These are phyloP conservation scores for Sisyra terminalis DNA, from an alignment of 2,888 invertebrate genomes.

Conservation along the genomic window DNA sequence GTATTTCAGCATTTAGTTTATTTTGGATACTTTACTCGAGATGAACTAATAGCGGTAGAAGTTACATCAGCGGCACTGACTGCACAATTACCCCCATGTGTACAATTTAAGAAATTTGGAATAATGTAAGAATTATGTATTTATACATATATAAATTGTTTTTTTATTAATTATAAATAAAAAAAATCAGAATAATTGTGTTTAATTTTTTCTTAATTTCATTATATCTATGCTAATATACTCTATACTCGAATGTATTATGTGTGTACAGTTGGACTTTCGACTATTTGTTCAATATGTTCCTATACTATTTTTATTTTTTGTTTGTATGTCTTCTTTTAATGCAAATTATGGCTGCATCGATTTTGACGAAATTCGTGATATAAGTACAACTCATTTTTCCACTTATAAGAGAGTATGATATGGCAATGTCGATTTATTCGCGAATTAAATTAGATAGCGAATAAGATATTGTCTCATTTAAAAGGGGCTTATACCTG, in stretches of 20 bases:
- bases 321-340: no score
- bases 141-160: not conserved
- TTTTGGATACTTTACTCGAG: slow-evolving; percentile 45
- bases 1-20: slow-evolving; percentile 54
- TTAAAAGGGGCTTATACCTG: no score
- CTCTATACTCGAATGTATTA: not conserved
- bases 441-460: no score
- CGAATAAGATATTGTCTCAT: no score
- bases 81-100: slow-evolving; percentile 52
- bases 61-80: slow-evolving; percentile 51
- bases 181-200: not conserved
- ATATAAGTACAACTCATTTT: no score
- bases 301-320: not conserved
- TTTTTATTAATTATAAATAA: not conserved
- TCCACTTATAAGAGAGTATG: no score
- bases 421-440: no score
- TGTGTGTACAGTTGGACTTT: not conserved
- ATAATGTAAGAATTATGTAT: slow-evolving; percentile 18
- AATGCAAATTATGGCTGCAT: no score
- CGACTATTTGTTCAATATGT: not conserved
- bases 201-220: not conserved
- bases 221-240: not conserved
- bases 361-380: no score
- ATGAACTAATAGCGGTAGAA: slow-evolving; percentile 64
- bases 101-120: slow-evolving; percentile 50